Conservation (phyloP, 2,888 invertebrate genomes). For the Drosophila anomelani region DNA sequence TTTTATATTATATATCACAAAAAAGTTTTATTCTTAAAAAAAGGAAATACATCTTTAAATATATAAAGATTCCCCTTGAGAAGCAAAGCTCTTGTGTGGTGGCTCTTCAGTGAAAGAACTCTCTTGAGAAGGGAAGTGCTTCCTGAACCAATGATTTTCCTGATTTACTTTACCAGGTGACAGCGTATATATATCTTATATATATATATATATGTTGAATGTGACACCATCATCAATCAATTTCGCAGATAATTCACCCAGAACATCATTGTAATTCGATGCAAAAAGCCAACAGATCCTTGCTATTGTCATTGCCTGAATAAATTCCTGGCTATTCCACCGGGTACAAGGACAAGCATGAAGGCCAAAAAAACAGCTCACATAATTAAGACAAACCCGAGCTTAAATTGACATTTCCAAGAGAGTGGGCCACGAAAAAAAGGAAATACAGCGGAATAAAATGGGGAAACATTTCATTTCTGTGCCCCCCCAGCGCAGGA, state of each 20-base stretch:
- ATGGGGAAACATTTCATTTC: slow-evolving; percentile 32
- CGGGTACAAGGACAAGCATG: background rate
- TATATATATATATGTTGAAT: slow-evolving; percentile 32
- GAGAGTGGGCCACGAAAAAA: slow-evolving; percentile 7
- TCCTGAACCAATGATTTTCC: slow-evolving; percentile 58
- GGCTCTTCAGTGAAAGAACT: background rate
- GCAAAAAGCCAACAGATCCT: slow-evolving; percentile 45
- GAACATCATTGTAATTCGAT: slow-evolving; percentile 54
- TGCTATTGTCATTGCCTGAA: slow-evolving; percentile 27
- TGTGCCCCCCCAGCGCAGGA: slow-evolving; percentile 8
- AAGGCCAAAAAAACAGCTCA: slow-evolving; percentile 24
- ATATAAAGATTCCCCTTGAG: background rate
- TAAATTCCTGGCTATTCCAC: slow-evolving; percentile 27
- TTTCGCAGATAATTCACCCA: slow-evolving; percentile 60
- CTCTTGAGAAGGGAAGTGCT: background rate
- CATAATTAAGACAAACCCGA: slow-evolving; percentile 46
- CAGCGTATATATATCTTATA: slow-evolving; percentile 15
- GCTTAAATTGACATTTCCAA: slow-evolving; percentile 47
- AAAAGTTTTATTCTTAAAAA: background rate
- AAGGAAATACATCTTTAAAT: background rate
- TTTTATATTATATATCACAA: background rate
- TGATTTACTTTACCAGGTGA: slow-evolving; percentile 60
- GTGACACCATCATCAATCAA: slow-evolving; percentile 67
- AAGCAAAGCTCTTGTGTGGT: background rate
- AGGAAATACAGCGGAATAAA: slow-evolving; percentile 14